phyloP scores from a whole-genome alignment of 2,888 invertebrate species.

The Fragum sueziense region DNA sequence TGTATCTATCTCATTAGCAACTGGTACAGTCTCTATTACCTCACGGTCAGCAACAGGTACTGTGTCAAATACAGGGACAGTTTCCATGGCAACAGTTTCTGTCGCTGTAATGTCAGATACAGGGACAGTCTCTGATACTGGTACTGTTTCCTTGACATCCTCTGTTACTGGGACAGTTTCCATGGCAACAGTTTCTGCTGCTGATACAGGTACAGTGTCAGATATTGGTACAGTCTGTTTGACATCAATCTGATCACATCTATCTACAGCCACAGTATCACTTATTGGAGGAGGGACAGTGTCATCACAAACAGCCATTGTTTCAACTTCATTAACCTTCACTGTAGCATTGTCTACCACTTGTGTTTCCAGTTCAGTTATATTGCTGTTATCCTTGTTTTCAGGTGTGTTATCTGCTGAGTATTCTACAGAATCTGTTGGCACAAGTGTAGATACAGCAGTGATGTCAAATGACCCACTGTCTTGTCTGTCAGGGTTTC shows the following conservation, averaged over 20 bases:
- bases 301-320: conserved; percentile 25
- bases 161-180: conserved; percentile 23
- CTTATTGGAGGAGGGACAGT: neutral
- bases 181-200: too few relatives aligned
- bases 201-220: conserved; percentile 13
- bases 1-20: conserved; percentile 3
- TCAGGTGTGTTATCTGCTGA: neutral
- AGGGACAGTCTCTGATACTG: conserved; percentile 29
- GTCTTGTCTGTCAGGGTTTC: neutral
- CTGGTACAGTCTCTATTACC: conserved; percentile 26
- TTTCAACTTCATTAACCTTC: conserved; percentile 23
- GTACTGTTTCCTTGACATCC: conserved; percentile 24
- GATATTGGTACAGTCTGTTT: neutral
- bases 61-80: conserved; percentile 1
- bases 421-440: conserved; percentile 2
- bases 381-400: neutral
- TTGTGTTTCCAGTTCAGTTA: too few relatives aligned
- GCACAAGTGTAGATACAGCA: neutral
- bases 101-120: conserved; percentile 27
- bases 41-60: conserved; percentile 1
- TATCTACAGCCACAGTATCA: neutral
- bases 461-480: neutral
- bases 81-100: conserved; percentile 10
- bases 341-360: conserved; percentile 10
- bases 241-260: conserved; percentile 24